These are phyloP conservation scores for Rhabdomys dilectus DNA, from an alignment of 2,113 vertebrate genomes.

Conservation along the genomic window DNA sequence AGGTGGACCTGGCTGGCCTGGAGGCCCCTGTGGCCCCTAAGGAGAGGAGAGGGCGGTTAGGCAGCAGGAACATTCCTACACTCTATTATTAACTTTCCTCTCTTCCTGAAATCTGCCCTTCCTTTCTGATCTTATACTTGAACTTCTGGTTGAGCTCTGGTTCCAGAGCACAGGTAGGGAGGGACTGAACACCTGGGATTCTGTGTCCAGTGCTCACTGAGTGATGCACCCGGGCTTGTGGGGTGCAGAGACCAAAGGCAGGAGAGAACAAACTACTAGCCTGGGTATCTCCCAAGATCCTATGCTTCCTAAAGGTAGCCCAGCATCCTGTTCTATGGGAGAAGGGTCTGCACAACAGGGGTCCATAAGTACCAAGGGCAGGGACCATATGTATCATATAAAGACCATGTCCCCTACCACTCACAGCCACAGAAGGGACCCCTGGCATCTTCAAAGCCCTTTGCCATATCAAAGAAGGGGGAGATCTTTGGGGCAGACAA, in stretches of 20 bases:
- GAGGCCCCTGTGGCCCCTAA: slow-evolving; percentile 92
- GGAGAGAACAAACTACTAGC: background rate
- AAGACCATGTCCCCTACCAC: background rate
- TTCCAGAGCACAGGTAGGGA: background rate
- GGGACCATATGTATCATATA: background rate
- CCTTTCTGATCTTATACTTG: background rate
- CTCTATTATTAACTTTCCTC: background rate
- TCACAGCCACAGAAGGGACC: background rate
- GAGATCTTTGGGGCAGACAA: background rate
- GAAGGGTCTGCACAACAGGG: background rate
- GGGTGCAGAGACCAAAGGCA: background rate
- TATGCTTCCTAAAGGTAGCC: background rate
- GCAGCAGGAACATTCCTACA: background rate
- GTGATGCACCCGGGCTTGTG: background rate
- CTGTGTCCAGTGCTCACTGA: background rate
- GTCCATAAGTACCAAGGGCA: background rate
- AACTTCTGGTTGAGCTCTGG: background rate
- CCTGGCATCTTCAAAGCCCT: background rate
- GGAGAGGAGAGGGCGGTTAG: slow-evolving; percentile 3
- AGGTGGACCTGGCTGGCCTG: slow-evolving; percentile 92
- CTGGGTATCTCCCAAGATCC: background rate
- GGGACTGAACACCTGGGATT: background rate
- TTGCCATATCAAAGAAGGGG: background rate
- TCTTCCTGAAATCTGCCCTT: background rate
- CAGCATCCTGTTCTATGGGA: background rate